phyloP scores from a whole-genome alignment of 2,797 vertebrate genomes.

The Phalanger gymnotis region DNA sequence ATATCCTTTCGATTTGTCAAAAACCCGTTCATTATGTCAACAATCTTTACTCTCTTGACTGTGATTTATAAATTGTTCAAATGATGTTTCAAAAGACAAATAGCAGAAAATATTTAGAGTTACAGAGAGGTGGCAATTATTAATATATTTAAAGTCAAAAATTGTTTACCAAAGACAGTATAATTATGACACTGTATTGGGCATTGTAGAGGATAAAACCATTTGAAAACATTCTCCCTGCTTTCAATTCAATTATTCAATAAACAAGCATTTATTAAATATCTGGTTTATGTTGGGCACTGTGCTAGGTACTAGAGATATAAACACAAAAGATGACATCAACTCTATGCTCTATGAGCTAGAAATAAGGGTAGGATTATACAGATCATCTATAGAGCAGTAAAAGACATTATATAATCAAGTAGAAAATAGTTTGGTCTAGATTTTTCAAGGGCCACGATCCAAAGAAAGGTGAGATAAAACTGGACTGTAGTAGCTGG shows the following conservation, averaged over 20 bases:
- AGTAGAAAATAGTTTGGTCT: not conserved
- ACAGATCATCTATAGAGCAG: not conserved
- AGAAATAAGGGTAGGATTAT: not conserved
- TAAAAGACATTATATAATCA: not conserved
- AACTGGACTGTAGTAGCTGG: not conserved
- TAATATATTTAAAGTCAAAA: not conserved
- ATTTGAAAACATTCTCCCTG: not conserved
- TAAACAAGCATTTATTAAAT: not conserved
- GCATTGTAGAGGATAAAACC: not conserved
- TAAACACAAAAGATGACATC: not conserved
- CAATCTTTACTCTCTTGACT: not conserved
- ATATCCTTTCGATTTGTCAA: conserved; percentile 32
- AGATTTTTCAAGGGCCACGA: not conserved
- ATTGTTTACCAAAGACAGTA: not conserved
- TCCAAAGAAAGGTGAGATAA: not conserved
- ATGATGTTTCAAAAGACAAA: not conserved
- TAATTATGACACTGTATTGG: not conserved
- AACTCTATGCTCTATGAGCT: not conserved
- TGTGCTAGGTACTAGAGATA: not conserved
- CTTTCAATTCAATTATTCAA: not conserved
- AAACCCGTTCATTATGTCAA: not conserved
- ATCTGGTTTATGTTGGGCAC: not conserved
- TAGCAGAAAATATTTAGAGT: not conserved
- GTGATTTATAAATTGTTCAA: not conserved
- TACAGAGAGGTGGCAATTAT: not conserved